phyloP scores from a whole-genome alignment of 2,113 vertebrate species.

The Thomomys bottae region DNA sequence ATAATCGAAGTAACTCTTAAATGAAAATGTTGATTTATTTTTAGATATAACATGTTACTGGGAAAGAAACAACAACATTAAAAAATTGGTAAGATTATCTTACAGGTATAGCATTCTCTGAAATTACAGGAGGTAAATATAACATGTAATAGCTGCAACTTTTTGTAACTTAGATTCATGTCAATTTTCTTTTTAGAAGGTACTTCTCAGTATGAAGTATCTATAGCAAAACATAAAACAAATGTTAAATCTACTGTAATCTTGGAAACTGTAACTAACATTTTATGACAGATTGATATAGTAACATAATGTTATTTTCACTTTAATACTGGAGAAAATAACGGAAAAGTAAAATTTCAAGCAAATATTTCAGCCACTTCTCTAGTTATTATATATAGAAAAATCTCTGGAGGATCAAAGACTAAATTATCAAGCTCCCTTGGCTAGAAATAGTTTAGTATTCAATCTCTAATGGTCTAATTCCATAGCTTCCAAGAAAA shows the following conservation, averaged over 20 bases:
- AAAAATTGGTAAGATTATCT: background rate
- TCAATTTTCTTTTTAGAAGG: background rate
- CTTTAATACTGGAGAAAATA: background rate
- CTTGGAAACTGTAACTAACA: conserved; percentile 7
- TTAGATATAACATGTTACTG: background rate
- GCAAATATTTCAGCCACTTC: background rate
- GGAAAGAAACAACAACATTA: background rate
- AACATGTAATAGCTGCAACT: background rate
- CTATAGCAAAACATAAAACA: background rate
- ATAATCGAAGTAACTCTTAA: conserved; percentile 12
- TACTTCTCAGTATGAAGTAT: background rate
- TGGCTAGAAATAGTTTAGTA: conserved; percentile 48
- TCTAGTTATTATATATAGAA: conserved; percentile 16
- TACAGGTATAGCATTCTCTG: background rate
- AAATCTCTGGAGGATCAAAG: background rate
- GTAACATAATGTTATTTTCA: background rate
- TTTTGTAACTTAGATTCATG: conserved; percentile 20
- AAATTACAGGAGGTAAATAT: conserved; percentile 30
- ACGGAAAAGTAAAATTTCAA: background rate
- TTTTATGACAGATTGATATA: background rate
- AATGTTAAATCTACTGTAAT: background rate
- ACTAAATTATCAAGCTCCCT: background rate
- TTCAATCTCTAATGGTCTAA: conserved; percentile 57
- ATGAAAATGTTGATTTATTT: background rate
- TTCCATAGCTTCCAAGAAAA: conserved; percentile 20